Evolutionary conservation across 2,888 invertebrate species (phyloP).

Genomic region (Hirtodrosophila cameraria): DNA sequence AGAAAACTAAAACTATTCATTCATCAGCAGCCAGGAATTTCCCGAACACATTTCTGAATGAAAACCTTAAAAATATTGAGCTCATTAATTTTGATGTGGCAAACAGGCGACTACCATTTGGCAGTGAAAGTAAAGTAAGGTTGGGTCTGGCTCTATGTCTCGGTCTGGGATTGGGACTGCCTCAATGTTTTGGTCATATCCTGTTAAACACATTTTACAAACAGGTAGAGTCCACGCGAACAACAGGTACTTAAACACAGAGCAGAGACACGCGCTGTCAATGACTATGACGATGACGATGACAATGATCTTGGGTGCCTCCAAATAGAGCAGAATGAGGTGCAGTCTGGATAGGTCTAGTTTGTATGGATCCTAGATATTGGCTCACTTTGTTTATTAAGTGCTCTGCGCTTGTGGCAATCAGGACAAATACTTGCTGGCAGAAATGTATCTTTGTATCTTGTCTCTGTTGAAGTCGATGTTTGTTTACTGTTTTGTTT

Average conservation of each 20-base stretch:
- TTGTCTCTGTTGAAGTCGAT: constrained; percentile 41
- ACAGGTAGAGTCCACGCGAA: constrained; percentile 52
- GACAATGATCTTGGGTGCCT: too few species aligned
- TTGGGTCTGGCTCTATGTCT: constrained; percentile 26
- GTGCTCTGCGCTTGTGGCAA: constrained; percentile 46
- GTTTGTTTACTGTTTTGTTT: constrained; percentile 61
- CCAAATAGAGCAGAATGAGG: constrained; percentile 54
- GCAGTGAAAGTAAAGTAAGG: constrained; percentile 67
- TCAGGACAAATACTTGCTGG: constrained; percentile 52
- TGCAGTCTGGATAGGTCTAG: constrained; percentile 45
- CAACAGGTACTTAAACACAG: constrained; percentile 52
- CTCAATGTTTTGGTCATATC: constrained; percentile 63
- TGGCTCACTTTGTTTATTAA: constrained; percentile 52
- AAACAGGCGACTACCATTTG: constrained; percentile 51
- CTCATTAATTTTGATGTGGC: constrained; percentile 68
- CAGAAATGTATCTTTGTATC: constrained; percentile 46
- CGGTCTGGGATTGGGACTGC: constrained; percentile 11
- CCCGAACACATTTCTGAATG: constrained; percentile 65
- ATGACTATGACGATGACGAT: constrained; percentile 22
- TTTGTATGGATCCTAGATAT: constrained; percentile 54
- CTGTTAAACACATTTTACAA: constrained; percentile 71
- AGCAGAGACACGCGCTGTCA: constrained; percentile 66
- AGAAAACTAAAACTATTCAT: constrained; percentile 44
- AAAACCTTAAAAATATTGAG: constrained; percentile 31
- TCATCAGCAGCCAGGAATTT: constrained; percentile 59